These are phyloP conservation scores for Streblospio benedicti DNA, from an alignment of 1,140 invertebrate genomes.

Conservation along the genomic window DNA sequence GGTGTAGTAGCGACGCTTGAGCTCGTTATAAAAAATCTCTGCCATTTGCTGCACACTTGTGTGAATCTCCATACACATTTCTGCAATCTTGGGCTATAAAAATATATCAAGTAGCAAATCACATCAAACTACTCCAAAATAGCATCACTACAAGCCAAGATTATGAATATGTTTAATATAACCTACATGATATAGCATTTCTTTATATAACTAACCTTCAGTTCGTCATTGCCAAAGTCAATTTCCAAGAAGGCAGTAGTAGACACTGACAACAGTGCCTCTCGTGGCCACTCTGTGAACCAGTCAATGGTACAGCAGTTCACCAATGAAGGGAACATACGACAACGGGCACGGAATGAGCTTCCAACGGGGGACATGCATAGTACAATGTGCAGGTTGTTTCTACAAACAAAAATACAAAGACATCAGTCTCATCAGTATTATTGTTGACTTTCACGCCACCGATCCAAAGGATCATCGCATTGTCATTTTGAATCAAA, in stretches of 20 bases:
- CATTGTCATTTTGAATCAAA: too few relatives aligned
- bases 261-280: constrained; percentile 54
- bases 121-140: too few relatives aligned
- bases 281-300: constrained; percentile 55
- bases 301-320: constrained; percentile 51
- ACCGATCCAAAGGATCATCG: too few relatives aligned
- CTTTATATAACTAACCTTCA: too few relatives aligned
- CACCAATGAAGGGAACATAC: constrained; percentile 49
- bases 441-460: too few relatives aligned
- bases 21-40: constrained; percentile 65
- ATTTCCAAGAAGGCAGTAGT: constrained; percentile 42
- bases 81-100: constrained; percentile 33
- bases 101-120: too few relatives aligned
- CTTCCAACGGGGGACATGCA: constrained; percentile 57
- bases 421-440: not conserved
- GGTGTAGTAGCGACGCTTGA: constrained; percentile 75
- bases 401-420: constrained; percentile 28
- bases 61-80: constrained; percentile 58
- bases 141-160: too few relatives aligned
- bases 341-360: constrained; percentile 60
- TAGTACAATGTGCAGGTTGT: constrained; percentile 48
- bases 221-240: constrained; percentile 35
- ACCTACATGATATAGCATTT: too few relatives aligned
- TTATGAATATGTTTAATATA: too few relatives aligned
- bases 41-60: constrained; percentile 69